Base-by-base conservation (phyloP, 2,888 invertebrate species). In the Gymnosoma rotundatum region DNA sequence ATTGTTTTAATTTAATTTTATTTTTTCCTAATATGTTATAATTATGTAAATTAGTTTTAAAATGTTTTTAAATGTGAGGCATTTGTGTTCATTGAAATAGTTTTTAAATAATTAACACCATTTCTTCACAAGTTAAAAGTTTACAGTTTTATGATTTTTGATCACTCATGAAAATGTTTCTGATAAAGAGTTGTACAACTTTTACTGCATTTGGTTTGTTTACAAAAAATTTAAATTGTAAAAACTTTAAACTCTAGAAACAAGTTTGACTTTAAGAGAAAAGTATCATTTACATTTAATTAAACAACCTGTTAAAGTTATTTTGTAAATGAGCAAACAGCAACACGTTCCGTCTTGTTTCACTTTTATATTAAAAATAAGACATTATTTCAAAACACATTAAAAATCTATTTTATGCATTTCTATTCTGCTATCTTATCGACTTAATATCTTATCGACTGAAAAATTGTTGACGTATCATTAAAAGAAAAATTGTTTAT, bases 1-100 rank as follows among this genome's bases (percentile, higher is more conserved):
- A 36, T 38, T 32, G 7, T 32, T 67, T 52, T 67, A 14, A 1
- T 32, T 32, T 32, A 5, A 6, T 32, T 32, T 45, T 36, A 2
- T 2, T 20, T 56, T 54, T 48, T 3, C 5, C 56, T 36, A 38
- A 58, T 21, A 25, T 58, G 36, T 64, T 32, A 45, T 76, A 58
- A 76, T 76, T 72, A 82, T 82, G 78, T 61, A 78, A 82, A 82
- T 78, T 25, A 54, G 32, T 58, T 32, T 76, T 66, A 45, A 63
- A 74, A 54, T 20, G 52, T 38, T 9, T 32, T 7, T 63, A 14
- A 32, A n/a, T 36, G 38, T 67, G n/a, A 58, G 12, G n/a, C 14
- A 8, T 50, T 50, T 58, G n/a, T 66, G 25, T 21, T 42, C 4
- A 32, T 42, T 42, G 12, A 8, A 42, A 42, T 42, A 42, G 25